These are phyloP conservation scores for Echeneis naucrates DNA, from an alignment of 2,797 vertebrate species.

Conservation along the genomic window DNA sequence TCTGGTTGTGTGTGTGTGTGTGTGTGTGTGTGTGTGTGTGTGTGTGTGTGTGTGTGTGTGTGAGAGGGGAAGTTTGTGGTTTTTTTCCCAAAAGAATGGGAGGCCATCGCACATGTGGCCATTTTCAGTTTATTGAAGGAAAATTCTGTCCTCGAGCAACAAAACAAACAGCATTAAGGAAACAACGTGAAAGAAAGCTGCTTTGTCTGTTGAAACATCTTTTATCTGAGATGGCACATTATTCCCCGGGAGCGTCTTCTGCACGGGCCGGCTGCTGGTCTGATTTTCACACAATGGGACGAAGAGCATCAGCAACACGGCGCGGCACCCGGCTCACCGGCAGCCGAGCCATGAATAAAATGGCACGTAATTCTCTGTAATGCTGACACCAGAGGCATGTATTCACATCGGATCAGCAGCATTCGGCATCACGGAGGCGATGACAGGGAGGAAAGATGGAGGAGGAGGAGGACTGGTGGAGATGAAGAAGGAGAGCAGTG, in stretches of 20 bases:
- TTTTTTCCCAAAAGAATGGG: too few relatives aligned
- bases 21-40: too few relatives aligned
- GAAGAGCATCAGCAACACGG: slow-evolving; percentile 16
- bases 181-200: not conserved
- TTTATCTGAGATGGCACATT: slow-evolving; percentile 27
- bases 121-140: not conserved
- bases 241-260: slow-evolving; percentile 29
- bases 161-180: not conserved
- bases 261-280: slow-evolving; percentile 25
- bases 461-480: not conserved
- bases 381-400: slow-evolving; percentile 46
- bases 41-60: too few relatives aligned
- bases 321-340: slow-evolving; percentile 1
- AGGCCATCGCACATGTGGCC: too few relatives aligned
- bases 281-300: slow-evolving; percentile 29
- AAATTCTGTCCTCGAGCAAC: not conserved
- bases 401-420: slow-evolving; percentile 45
- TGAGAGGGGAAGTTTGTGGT: too few relatives aligned
- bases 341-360: slow-evolving; percentile 26
- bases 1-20: too few relatives aligned
- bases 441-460: slow-evolving; percentile 11
- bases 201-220: slow-evolving; percentile 9
- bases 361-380: slow-evolving; percentile 43
- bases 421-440: slow-evolving; percentile 9
- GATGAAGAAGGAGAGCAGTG: not conserved